Evolutionary conservation across 1,140 invertebrate genomes (phyloP).

Genomic region (Eueides isabella): DNA sequence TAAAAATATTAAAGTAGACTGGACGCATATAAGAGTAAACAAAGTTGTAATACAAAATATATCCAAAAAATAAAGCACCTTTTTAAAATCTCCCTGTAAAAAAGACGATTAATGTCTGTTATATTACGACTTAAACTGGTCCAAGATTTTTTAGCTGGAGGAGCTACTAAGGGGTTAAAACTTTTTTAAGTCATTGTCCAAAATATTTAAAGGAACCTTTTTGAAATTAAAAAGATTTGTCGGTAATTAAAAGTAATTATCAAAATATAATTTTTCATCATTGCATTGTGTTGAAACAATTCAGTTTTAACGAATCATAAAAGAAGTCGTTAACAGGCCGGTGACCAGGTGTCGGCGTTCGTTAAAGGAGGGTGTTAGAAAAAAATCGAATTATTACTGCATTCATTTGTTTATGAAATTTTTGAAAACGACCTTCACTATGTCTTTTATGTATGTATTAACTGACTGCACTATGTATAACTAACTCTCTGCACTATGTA

Average conservation of each 20-base stretch:
- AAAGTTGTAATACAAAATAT: too few relatives aligned
- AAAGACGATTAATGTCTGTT: background rate
- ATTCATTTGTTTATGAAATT: constrained; percentile 35
- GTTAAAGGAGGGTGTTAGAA: constrained; percentile 28
- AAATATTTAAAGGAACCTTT: background rate
- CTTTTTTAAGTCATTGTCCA: background rate
- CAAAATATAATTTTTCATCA: constrained; percentile 19
- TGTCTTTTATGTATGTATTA: too few relatives aligned
- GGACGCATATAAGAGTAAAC: too few relatives aligned
- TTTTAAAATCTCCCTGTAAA: background rate
- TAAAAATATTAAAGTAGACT: too few relatives aligned
- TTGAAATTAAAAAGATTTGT: constrained; percentile 9
- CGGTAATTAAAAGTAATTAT: constrained; percentile 15
- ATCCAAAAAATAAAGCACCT: background rate
- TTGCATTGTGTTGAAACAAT: constrained; percentile 29
- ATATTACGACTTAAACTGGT: constrained; percentile 8
- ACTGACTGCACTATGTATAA: too few relatives aligned
- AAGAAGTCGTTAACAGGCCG: constrained; percentile 41
- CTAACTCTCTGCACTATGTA: too few relatives aligned
- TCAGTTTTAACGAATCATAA: constrained; percentile 37
- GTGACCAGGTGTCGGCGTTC: constrained; percentile 38
- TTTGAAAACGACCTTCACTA: constrained; percentile 19
- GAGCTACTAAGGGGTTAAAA: background rate
- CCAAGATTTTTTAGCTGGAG: background rate
- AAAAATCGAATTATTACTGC: constrained; percentile 41